phyloP scores from a whole-genome alignment of 2,113 vertebrate genomes.

The Orycteropus afer region DNA sequence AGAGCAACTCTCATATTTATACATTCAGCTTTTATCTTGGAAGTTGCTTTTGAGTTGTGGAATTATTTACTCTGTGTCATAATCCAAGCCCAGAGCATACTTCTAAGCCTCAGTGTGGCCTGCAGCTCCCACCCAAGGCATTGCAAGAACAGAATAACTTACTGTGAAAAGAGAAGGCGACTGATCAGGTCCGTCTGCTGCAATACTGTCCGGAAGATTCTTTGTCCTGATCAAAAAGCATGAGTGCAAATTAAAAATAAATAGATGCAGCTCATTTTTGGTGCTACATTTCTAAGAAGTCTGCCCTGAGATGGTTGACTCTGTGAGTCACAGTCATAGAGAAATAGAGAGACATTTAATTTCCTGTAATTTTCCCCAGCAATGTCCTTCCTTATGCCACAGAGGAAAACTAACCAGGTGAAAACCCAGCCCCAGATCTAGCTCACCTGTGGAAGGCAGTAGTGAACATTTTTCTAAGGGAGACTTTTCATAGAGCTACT shows the following conservation, averaged over 20 bases:
- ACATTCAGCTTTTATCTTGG: slow-evolving; percentile 61
- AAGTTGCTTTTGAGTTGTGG: slow-evolving; percentile 47
- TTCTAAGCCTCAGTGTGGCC: not conserved
- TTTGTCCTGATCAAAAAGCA: not conserved
- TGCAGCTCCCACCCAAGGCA: too few relatives aligned
- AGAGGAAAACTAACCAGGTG: not conserved
- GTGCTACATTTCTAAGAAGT: not conserved
- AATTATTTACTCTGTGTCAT: slow-evolving; percentile 22
- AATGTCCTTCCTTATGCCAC: not conserved
- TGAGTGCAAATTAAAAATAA: not conserved
- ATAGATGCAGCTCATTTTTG: not conserved
- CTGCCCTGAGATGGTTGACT: not conserved
- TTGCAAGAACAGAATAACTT: not conserved
- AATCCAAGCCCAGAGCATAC: not conserved
- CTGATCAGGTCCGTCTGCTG: accelerated
- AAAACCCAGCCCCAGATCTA: not conserved
- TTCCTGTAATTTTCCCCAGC: not conserved
- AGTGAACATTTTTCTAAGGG: not conserved
- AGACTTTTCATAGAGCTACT: not conserved
- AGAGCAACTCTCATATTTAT: slow-evolving; percentile 32
- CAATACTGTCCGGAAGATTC: not conserved
- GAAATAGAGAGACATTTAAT: not conserved
- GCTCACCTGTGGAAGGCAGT: not conserved
- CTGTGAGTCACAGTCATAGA: not conserved
- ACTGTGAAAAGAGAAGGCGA: not conserved